Base-by-base conservation (phyloP, 2,797 vertebrate genomes). In the Enteromius argenteus region DNA sequence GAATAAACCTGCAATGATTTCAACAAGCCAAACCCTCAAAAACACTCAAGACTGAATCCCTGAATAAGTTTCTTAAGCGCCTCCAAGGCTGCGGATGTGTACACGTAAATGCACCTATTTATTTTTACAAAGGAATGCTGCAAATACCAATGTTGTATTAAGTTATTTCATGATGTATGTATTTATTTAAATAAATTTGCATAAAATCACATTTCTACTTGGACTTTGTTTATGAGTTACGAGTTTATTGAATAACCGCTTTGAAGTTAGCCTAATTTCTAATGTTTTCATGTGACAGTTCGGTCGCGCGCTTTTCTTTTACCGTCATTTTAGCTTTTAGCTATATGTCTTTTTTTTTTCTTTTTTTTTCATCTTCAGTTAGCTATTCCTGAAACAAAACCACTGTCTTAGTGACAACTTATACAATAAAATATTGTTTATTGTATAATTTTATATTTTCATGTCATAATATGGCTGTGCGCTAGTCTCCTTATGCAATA, bases 121-220 rank as follows among this genome's bases (percentile, higher is more conserved):
- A 95, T 95, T 95, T 90, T 93, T 92, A 91, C 90, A 89, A 67
- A 92, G 85, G 80, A 87, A 81, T 88, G 85, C 85, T 91, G 87
- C 91, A 89, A 89, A 91, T 91, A 91, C 92, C 90, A 91, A 91
- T 72, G 86, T 51, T 69, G 84, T 88, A 81, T 90, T 84, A 93
- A 92, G 90, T 86, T 91, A 90, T 90, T 89, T 85, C 49, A 67
- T 49, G 27, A 79, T 79, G 42, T 88, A 74, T 93, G 91, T 96
- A 95, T 95, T 95, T 96, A 96, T 96, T 95, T 92, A 88, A 95
- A 95, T 95, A 96, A 96, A 96, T 93, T 91, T 92, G 89, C 85
- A 73, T 84, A 83, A 86, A 86, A 75, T 92, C 91, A 76, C 90
- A 88, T 19, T 56, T 13, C 17, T 17, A 42, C 35, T 39, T 66